These are phyloP conservation scores for Potorous gilbertii DNA, from an alignment of 2,797 vertebrate genomes.

Conservation along the genomic window DNA sequence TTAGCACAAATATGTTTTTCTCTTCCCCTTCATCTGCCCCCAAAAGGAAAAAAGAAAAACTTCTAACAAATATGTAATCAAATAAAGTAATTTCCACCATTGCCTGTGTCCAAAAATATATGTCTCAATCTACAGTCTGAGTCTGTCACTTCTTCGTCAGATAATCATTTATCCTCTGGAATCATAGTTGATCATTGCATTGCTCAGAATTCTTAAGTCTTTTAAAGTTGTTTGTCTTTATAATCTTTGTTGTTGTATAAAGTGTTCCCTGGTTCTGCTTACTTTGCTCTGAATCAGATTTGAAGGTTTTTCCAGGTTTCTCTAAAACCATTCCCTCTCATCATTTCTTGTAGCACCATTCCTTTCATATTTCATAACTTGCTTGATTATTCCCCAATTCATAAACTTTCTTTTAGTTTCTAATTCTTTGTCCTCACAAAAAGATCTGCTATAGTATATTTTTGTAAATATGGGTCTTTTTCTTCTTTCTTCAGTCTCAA, in stretches of 20 bases:
- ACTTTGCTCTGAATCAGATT: background rate
- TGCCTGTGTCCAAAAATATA: background rate
- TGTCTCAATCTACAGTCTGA: background rate
- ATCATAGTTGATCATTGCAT: background rate
- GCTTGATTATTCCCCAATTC: background rate
- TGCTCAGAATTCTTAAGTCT: background rate
- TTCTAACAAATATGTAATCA: background rate
- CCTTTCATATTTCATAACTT: background rate
- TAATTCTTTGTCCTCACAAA: background rate
- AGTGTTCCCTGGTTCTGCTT: background rate
- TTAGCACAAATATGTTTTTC: background rate
- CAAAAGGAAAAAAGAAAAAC: background rate
- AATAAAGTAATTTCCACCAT: background rate
- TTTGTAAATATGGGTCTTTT: background rate
- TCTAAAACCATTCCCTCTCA: background rate
- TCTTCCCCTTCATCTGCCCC: background rate
- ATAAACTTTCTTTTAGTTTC: background rate
- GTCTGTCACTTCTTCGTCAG: background rate
- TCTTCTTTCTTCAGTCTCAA: background rate
- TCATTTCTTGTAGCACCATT: background rate
- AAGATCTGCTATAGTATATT: background rate
- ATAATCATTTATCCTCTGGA: background rate
- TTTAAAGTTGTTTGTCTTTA: background rate
- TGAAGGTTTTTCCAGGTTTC: background rate
- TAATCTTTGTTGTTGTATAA: background rate